These are phyloP conservation scores for Capreolus pygargus DNA, from an alignment of 2,113 vertebrate species.

Conservation along the genomic window DNA sequence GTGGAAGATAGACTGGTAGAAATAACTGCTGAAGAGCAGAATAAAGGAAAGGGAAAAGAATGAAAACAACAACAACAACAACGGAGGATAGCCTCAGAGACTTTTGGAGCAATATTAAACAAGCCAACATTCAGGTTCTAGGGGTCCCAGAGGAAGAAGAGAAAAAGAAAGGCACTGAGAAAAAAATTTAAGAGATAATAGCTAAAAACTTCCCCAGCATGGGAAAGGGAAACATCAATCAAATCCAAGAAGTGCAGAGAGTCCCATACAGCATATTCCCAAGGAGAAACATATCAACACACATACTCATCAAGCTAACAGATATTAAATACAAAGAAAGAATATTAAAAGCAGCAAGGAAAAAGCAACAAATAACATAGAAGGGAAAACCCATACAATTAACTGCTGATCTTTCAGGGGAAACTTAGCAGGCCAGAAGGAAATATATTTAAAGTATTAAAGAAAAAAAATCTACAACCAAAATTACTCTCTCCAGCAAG, in stretches of 20 bases:
- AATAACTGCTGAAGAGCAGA: neutral
- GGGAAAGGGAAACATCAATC: neutral
- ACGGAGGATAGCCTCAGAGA: neutral
- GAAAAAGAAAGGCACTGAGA: neutral
- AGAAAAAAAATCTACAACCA: neutral
- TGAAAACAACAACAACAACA: neutral
- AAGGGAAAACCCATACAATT: neutral
- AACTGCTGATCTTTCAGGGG: neutral
- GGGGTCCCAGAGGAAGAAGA: neutral
- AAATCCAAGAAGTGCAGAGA: neutral
- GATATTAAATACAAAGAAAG: neutral
- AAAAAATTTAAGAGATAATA: neutral
- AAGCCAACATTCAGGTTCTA: neutral
- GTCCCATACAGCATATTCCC: neutral
- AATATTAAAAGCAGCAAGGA: neutral
- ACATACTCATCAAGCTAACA: neutral
- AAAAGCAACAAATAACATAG: neutral
- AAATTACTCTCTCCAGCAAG: neutral
- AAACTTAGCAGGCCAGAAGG: neutral
- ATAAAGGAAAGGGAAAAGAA: neutral
- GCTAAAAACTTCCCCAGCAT: neutral
- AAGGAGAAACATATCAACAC: neutral
- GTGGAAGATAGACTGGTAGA: neutral
- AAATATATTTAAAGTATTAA: neutral
- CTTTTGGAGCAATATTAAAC: neutral